Evolutionary conservation across 2,888 invertebrate genomes (phyloP).

Genomic region (Torymus aiolomorphi): DNA sequence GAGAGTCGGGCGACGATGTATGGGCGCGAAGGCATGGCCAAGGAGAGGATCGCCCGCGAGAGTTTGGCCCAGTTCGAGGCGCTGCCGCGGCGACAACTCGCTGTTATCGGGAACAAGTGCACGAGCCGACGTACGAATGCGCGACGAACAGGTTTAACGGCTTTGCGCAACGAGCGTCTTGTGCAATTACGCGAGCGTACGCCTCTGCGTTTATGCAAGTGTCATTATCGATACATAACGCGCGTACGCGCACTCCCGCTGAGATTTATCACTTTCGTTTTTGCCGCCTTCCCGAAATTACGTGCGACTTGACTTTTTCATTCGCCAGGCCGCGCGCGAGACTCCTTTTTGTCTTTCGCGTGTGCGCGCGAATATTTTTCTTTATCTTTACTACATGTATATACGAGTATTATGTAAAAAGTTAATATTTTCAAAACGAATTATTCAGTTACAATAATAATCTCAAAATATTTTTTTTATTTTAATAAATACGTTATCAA

Average conservation of each 20-base stretch:
- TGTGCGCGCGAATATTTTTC: no score
- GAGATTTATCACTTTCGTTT: conserved; percentile 42
- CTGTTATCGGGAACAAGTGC: conserved; percentile 39
- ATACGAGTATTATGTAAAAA: no score
- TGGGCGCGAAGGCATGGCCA: conserved; percentile 10
- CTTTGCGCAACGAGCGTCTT: conserved; percentile 33
- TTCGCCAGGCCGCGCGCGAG: no score
- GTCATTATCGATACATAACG: conserved; percentile 30
- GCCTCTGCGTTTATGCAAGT: conserved; percentile 31
- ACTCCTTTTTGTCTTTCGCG: no score
- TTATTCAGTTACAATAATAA: no score
- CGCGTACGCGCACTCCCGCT: neutral
- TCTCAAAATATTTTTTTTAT: no score
- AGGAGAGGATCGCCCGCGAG: conserved; percentile 17
- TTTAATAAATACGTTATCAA: no score
- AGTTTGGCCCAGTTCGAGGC: conserved; percentile 23
- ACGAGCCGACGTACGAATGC: conserved; percentile 1
- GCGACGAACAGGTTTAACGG: conserved; percentile 45
- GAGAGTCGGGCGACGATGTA: neutral
- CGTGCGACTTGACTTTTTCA: no score
- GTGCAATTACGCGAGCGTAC: conserved; percentile 21
- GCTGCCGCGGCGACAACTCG: neutral
- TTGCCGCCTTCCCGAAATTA: neutral
- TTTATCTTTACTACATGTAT: no score
- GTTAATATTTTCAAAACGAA: no score